Percentiles rank a stretch among this genome's conserved stretches.
Evolutionary conservation across 2,888 invertebrate species (phyloP).

Genomic region (Erebia epiphron): DNA sequence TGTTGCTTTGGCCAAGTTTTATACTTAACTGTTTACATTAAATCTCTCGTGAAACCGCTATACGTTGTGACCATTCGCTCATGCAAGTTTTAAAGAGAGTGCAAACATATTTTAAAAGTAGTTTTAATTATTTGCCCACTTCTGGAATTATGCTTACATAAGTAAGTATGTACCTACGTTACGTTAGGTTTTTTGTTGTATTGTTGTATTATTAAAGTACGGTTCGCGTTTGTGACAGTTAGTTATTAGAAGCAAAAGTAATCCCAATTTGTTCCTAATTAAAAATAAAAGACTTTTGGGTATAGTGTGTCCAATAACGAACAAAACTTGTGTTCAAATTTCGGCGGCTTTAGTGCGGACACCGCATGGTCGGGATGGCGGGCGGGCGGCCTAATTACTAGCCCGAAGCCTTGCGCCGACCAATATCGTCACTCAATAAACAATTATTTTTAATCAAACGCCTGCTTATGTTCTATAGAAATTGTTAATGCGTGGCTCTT

Average conservation of each 20-base stretch:
- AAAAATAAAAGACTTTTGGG: conserved; percentile 2
- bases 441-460: conserved; percentile 5
- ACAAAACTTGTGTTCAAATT: conserved; percentile 35
- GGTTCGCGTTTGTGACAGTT: too few species aligned
- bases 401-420: conserved; percentile 27
- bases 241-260: background rate
- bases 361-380: conserved; percentile 33
- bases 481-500: background rate
- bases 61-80: too few species aligned
- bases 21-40: too few species aligned
- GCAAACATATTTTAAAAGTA: too few species aligned
- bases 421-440: conserved; percentile 10
- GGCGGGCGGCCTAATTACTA: conserved; percentile 36
- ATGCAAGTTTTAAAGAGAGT: too few species aligned
- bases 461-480: conserved; percentile 2
- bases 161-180: too few species aligned
- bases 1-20: too few species aligned
- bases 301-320: conserved; percentile 11
- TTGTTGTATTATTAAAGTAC: too few species aligned
- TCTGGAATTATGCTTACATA: too few species aligned
- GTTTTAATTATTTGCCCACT: too few species aligned
- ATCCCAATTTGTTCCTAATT: background rate
- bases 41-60: too few species aligned
- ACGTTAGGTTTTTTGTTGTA: too few species aligned
- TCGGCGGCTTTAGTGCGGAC: conserved; percentile 24